phyloP scores from a whole-genome alignment of 2,888 invertebrate genomes.

The Pherbina coryleti region DNA sequence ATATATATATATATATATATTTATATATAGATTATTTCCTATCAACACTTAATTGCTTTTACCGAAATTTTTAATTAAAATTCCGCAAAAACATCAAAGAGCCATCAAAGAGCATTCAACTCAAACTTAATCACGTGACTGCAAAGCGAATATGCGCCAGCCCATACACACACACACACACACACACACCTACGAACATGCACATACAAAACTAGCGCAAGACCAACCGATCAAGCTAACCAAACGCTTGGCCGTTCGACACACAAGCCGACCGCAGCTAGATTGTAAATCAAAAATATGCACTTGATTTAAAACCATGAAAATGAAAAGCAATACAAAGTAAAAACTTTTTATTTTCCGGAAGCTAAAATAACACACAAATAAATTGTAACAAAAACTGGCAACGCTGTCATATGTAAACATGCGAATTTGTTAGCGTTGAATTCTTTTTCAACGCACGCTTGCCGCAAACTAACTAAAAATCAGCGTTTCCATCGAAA shows the following conservation, averaged over 20 bases:
- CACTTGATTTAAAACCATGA: slow-evolving; percentile 30
- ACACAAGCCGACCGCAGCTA: slow-evolving; percentile 16
- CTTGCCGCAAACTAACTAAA: neutral
- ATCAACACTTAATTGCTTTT: slow-evolving; percentile 38
- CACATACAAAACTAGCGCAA: neutral
- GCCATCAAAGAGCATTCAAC: slow-evolving; percentile 23
- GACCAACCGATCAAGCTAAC: neutral
- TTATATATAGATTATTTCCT: neutral
- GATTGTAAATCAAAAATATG: slow-evolving; percentile 6
- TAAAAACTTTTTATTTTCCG: slow-evolving; percentile 35
- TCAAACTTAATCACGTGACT: slow-evolving; percentile 5
- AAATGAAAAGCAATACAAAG: slow-evolving; percentile 26
- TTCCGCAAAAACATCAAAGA: slow-evolving; percentile 33
- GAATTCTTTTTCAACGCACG: too few species aligned
- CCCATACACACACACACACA: neutral
- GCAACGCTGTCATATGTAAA: neutral
- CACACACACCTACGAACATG: neutral
- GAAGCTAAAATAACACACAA: too few species aligned
- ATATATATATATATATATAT: too few species aligned
- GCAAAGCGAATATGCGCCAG: neutral
- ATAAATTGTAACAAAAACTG: slow-evolving; percentile 28
- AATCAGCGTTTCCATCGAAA: neutral
- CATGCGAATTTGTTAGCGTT: too few species aligned
- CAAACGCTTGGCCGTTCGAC: neutral
- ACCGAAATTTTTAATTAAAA: slow-evolving; percentile 45